A percentile compares a stretch with the other conserved stretches of the same genome.
phyloP scores from a whole-genome alignment of 2,888 invertebrate species.

The Himalopsyche japonica region DNA sequence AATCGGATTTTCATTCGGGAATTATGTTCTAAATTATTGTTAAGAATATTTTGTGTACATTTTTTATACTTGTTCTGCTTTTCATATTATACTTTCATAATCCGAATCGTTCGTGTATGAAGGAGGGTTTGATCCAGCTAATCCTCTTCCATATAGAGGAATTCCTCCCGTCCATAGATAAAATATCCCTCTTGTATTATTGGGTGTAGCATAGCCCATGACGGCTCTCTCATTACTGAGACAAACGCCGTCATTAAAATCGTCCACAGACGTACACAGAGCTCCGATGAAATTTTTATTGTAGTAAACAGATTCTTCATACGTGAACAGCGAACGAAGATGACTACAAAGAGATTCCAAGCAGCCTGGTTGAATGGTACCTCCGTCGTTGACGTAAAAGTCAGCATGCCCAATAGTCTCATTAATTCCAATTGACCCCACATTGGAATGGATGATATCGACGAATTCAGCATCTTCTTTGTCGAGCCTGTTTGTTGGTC shows the following conservation, averaged over 20 bases:
- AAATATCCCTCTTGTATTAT: conserved; percentile 5
- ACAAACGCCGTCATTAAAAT: conserved; percentile 5
- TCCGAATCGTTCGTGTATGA: too few species aligned
- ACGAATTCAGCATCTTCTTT: conserved; percentile 55
- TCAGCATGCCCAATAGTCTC: conserved; percentile 55
- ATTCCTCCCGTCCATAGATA: conserved; percentile 22
- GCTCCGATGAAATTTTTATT: conserved; percentile 19
- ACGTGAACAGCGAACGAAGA: conserved; percentile 14
- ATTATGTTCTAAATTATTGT: too few species aligned
- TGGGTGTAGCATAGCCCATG: conserved; percentile 21
- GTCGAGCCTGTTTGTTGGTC: conserved; percentile 48
- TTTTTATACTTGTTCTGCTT: too few species aligned
- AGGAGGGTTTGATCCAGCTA: not conserved
- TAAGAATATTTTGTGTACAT: too few species aligned
- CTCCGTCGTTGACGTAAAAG: conserved; percentile 60
- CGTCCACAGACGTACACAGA: conserved; percentile 9
- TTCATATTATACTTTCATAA: too few species aligned
- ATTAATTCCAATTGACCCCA: conserved; percentile 52
- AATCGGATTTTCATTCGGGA: too few species aligned
- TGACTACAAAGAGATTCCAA: conserved; percentile 42
- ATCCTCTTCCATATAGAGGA: conserved; percentile 20
- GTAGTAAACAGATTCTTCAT: conserved; percentile 15
- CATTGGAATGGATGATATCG: conserved; percentile 58
- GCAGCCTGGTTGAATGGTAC: conserved; percentile 56
- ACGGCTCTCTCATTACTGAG: not conserved